Percentiles rank a stretch among this genome's conserved stretches.
Conservation (phyloP, 2,797 vertebrate species). For the Cirrhinus mrigala region DNA sequence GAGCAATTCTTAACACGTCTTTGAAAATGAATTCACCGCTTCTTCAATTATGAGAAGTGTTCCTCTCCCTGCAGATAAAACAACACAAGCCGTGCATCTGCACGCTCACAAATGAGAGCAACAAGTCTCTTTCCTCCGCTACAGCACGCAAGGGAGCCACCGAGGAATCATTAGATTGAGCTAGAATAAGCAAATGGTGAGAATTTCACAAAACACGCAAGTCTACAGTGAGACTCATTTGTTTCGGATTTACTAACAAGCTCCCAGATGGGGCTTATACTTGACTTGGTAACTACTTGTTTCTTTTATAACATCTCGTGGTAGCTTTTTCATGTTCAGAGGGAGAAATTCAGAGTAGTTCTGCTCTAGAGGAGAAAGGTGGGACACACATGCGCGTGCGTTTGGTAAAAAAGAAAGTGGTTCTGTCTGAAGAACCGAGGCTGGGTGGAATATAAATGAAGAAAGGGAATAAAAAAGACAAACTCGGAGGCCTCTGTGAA, state of each 20-base stretch:
- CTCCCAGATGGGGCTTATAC: constrained; percentile 45
- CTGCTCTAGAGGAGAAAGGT: constrained; percentile 37
- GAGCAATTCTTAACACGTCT: constrained; percentile 52
- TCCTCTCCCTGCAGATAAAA: constrained; percentile 54
- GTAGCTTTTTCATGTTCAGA: constrained; percentile 43
- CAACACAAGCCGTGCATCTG: constrained; percentile 28
- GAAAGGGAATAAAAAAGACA: constrained; percentile 21
- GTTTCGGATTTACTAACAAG: constrained; percentile 51
- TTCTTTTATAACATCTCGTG: constrained; percentile 40
- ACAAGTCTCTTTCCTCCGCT: constrained; percentile 40
- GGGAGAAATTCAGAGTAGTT: constrained; percentile 18
- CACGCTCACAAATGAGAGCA: constrained; percentile 42
- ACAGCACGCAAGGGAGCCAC: constrained; percentile 19
- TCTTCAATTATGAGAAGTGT: constrained; percentile 52
- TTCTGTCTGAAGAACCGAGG: constrained; percentile 33
- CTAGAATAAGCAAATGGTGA: constrained; percentile 47
- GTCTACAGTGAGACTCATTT: constrained; percentile 51
- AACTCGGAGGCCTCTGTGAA: not conserved
- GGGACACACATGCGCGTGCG: not conserved
- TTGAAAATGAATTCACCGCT: constrained; percentile 53
- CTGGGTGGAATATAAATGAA: constrained; percentile 42
- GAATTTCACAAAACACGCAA: constrained; percentile 44
- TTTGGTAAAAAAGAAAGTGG: constrained; percentile 40
- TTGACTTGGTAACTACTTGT: constrained; percentile 45
- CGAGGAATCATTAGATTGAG: constrained; percentile 50